Percentiles rank a stretch among this genome's conserved stretches.
phyloP scores from a whole-genome alignment of 2,888 invertebrate species.

The Nasonovia ribisnigri region DNA sequence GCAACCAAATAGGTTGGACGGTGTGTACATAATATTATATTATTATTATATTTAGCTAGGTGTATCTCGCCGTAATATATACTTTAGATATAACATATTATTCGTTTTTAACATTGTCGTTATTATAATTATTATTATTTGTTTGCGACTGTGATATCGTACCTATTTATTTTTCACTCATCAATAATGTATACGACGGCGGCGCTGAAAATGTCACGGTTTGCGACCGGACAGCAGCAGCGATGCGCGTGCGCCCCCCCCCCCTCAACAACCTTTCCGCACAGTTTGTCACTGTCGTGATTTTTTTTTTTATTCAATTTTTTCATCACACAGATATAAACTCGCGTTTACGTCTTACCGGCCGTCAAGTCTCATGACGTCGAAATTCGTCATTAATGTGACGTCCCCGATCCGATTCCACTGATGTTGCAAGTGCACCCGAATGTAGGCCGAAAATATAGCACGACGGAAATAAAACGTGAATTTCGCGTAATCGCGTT shows the following conservation, averaged over 20 bases:
- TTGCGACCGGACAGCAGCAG: neutral
- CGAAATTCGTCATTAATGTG: neutral
- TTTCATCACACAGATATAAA: neutral
- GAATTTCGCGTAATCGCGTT: neutral
- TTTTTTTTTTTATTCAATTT: conserved; percentile 6
- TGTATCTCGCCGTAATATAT: neutral
- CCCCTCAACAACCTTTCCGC: neutral
- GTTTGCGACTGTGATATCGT: neutral
- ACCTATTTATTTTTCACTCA: conserved; percentile 44
- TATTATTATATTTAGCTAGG: neutral
- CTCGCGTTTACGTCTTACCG: neutral
- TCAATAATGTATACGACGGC: conserved; percentile 58
- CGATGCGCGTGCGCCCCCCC: neutral
- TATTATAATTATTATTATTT: conserved; percentile 14
- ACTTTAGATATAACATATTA: neutral
- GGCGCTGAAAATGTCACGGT: conserved; percentile 52
- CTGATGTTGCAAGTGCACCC: neutral
- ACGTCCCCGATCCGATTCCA: neutral
- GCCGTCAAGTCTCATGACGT: neutral
- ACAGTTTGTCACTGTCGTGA: neutral
- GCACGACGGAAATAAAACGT: neutral
- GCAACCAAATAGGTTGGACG: neutral
- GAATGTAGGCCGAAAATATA: neutral
- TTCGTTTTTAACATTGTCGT: neutral
- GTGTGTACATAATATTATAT: neutral